These are phyloP conservation scores for Calosoma granatense DNA, from an alignment of 1,140 invertebrate genomes.

Conservation along the genomic window DNA sequence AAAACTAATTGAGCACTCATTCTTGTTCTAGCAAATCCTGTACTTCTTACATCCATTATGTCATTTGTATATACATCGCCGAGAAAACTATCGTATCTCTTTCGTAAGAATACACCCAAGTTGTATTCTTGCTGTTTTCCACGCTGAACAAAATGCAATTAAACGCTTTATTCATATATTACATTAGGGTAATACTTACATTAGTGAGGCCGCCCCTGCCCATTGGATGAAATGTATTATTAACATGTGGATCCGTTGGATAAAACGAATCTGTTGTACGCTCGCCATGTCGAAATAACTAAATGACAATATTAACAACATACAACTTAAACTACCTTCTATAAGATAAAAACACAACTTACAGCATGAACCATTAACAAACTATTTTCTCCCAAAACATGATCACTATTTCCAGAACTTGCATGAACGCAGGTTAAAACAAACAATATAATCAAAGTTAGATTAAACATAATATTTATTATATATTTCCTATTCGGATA, in stretches of 20 bases:
- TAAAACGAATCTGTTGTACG: constrained; percentile 37
- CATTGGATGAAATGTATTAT: constrained; percentile 34
- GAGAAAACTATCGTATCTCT: constrained; percentile 29
- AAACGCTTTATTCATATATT: not conserved
- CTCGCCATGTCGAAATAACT: constrained; percentile 39
- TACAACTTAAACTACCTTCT: too few species aligned
- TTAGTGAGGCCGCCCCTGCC: constrained; percentile 38
- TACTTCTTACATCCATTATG: constrained; percentile 35
- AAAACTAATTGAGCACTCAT: constrained; percentile 20
- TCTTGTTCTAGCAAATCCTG: constrained; percentile 17
- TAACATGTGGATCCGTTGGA: constrained; percentile 35
- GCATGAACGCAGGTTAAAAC: too few species aligned
- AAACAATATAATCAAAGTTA: too few species aligned
- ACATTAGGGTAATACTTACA: constrained; percentile 27
- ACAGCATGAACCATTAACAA: not conserved
- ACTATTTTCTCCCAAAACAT: too few species aligned
- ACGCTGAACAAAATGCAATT: constrained; percentile 21
- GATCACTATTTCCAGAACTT: too few species aligned
- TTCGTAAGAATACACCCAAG: constrained; percentile 31
- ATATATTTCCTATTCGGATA: too few species aligned
- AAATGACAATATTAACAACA: constrained; percentile 16
- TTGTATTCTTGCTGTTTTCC: constrained; percentile 34
- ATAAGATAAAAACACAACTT: too few species aligned
- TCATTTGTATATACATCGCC: constrained; percentile 28
- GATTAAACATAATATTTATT: too few species aligned